Conservation (phyloP, 2,113 vertebrate genomes). For the Barnardius zonarius region DNA sequence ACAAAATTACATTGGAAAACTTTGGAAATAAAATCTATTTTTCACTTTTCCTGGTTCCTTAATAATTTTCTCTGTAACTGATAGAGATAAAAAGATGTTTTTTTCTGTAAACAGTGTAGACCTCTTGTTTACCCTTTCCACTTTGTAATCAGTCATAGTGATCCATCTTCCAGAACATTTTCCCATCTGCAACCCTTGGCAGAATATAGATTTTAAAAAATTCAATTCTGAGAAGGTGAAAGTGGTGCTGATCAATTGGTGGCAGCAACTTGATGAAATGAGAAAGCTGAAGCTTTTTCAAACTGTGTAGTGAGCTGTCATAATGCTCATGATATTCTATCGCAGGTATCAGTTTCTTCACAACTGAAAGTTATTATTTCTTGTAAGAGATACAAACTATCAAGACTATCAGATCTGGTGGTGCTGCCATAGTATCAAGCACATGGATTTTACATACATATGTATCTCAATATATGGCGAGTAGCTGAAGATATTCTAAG, state of each 20-base stretch:
- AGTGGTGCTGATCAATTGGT: not conserved
- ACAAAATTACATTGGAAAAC: not conserved
- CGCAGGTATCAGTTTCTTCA: not conserved
- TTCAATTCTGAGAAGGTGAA: not conserved
- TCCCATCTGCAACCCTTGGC: not conserved
- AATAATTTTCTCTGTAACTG: not conserved
- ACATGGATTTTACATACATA: not conserved
- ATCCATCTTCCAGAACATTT: conserved; percentile 28
- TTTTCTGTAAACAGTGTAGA: not conserved
- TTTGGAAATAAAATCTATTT: not conserved
- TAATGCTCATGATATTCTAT: not conserved
- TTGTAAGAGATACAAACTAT: not conserved
- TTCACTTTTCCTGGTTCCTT: not conserved
- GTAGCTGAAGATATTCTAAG: not conserved
- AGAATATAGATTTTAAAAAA: not conserved
- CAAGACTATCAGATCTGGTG: not conserved
- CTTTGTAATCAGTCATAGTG: not conserved
- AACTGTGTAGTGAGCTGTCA: not conserved
- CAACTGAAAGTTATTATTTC: not conserved
- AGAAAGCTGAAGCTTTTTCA: not conserved
- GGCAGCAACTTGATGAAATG: not conserved
- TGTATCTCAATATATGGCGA: not conserved
- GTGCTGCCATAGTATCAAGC: not conserved
- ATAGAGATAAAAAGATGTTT: not conserved
- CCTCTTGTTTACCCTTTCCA: not conserved